Percentiles rank a stretch among this genome's conserved stretches.
phyloP scores from a whole-genome alignment of 2,888 invertebrate species.

The Agonum fuliginosum region DNA sequence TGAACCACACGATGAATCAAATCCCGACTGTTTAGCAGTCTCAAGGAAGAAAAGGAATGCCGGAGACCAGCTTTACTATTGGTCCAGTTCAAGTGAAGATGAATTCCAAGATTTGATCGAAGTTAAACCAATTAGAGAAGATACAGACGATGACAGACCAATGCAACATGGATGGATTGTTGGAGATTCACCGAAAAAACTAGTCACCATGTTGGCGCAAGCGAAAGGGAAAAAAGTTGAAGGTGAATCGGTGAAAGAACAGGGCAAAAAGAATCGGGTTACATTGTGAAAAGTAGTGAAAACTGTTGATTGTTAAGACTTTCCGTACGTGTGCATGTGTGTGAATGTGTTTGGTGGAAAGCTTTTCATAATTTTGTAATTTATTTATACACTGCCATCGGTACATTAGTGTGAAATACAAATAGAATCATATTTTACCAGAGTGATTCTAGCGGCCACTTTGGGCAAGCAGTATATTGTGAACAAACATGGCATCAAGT shows the following conservation, averaged over 20 bases:
- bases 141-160: constrained; percentile 72
- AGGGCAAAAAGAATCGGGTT: constrained; percentile 66
- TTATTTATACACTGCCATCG: constrained; percentile 58
- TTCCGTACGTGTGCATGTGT: constrained; percentile 45
- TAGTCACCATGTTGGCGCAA: constrained; percentile 87
- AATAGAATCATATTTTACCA: no score
- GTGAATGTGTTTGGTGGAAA: constrained; percentile 53
- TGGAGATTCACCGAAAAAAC: constrained; percentile 87
- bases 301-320: constrained; percentile 48
- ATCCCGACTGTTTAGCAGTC: constrained; percentile 64
- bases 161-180: constrained; percentile 90
- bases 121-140: constrained; percentile 71
- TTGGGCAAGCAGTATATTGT: no score
- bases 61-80: constrained; percentile 78
- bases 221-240: constrained; percentile 79
- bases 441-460: no score
- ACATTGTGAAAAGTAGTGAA: constrained; percentile 56
- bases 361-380: constrained; percentile 58
- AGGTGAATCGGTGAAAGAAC: constrained; percentile 70
- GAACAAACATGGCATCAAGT: no score
- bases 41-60: constrained; percentile 74
- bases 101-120: constrained; percentile 75
- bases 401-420: constrained; percentile 54
- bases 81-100: constrained; percentile 83
- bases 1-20: constrained; percentile 59